Evolutionary conservation across 2,888 invertebrate genomes (phyloP).

Genomic region (Pomacea canaliculata): DNA sequence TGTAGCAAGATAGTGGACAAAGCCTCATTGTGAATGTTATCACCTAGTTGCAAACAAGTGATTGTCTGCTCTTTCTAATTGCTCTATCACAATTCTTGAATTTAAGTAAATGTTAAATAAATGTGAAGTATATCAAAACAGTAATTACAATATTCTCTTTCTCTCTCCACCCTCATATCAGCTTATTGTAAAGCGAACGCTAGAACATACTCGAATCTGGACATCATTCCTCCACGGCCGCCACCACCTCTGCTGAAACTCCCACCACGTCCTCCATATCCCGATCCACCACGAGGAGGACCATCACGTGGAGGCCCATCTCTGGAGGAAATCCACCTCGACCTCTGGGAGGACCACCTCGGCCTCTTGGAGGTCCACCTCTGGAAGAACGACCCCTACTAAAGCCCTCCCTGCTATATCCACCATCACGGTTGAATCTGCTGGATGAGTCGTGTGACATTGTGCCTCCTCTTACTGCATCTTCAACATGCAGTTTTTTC

Average conservation of each 20-base stretch:
- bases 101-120: not conserved
- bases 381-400: slow-evolving; percentile 6
- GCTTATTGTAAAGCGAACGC: not conserved
- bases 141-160: not conserved
- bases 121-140: not conserved
- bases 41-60: not conserved
- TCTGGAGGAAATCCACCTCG: slow-evolving; percentile 27
- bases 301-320: slow-evolving; percentile 31
- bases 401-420: slow-evolving; percentile 10
- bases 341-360: slow-evolving; percentile 26
- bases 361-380: slow-evolving; percentile 21
- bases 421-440: slow-evolving; percentile 10
- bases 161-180: not conserved
- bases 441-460: not conserved
- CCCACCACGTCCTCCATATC: slow-evolving; percentile 29
- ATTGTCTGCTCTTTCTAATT: not conserved
- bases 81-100: not conserved
- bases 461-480: slow-evolving; percentile 34
- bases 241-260: slow-evolving; percentile 27
- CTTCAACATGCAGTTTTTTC: slow-evolving; percentile 50
- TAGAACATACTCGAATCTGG: slow-evolving; percentile 24
- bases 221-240: slow-evolving; percentile 27
- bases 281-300: slow-evolving; percentile 27
- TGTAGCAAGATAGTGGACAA: no score
- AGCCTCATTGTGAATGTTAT: no score